A percentile compares a stretch with the other conserved stretches of the same genome.
phyloP scores from a whole-genome alignment of 2,797 vertebrate genomes.

The Tauraco hartlaubi region DNA sequence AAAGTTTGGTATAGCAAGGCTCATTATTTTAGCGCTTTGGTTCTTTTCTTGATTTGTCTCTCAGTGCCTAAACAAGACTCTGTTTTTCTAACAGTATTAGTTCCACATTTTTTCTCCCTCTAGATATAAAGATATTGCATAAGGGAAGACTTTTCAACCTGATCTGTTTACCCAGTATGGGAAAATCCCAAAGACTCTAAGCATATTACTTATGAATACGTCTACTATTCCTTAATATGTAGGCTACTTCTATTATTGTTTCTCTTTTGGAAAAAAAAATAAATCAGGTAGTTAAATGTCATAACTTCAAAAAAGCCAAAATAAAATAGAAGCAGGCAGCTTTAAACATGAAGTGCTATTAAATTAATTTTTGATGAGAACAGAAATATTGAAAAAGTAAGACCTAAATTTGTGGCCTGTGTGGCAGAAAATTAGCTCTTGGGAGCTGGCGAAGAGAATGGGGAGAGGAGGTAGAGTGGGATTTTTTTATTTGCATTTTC shows the following conservation, averaged over 20 bases:
- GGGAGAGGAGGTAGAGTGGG: neutral
- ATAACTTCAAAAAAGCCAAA: neutral
- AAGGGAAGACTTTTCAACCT: neutral
- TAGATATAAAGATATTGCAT: neutral
- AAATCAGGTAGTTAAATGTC: neutral
- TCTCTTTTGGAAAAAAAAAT: neutral
- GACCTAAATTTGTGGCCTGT: neutral
- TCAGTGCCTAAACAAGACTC: neutral
- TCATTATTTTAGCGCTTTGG: neutral
- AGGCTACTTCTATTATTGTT: neutral
- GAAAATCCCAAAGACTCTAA: neutral
- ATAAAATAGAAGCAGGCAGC: neutral
- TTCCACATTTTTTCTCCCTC: neutral
- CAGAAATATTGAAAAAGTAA: neutral
- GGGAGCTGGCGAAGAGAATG: neutral
- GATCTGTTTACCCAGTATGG: neutral
- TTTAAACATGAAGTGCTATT: neutral
- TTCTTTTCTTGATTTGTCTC: neutral
- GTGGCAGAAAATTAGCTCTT: slow-evolving; percentile 32
- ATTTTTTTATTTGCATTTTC: slow-evolving; percentile 27
- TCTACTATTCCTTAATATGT: neutral
- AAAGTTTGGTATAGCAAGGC: neutral
- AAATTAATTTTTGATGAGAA: slow-evolving; percentile 30
- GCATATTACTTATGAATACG: neutral
- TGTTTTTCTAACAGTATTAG: neutral